These are phyloP conservation scores for Clarias gariepinus DNA, from an alignment of 2,113 vertebrate species.

Conservation along the genomic window DNA sequence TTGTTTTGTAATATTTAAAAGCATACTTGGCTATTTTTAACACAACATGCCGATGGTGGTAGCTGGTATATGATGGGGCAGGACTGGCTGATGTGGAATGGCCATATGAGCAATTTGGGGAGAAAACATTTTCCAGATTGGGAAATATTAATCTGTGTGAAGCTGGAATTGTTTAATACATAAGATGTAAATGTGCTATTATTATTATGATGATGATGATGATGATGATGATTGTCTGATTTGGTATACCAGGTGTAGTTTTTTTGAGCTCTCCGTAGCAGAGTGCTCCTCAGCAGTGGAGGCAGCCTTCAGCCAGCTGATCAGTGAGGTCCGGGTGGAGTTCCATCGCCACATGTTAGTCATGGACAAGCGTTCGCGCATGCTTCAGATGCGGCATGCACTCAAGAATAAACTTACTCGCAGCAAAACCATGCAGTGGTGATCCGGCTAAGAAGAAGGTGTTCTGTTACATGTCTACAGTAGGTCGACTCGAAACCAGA, in stretches of 20 bases:
- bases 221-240: background rate
- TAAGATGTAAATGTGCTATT: background rate
- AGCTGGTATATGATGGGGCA: background rate
- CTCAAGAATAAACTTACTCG: constrained; percentile 59
- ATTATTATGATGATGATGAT: background rate
- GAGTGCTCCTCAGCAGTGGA: constrained; percentile 52
- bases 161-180: background rate
- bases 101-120: background rate
- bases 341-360: constrained; percentile 52
- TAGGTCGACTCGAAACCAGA: background rate
- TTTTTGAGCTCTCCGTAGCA: constrained; percentile 61
- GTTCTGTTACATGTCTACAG: background rate
- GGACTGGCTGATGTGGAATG: background rate
- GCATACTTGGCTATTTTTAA: background rate
- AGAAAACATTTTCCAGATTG: background rate
- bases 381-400: constrained; percentile 58
- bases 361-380: constrained; percentile 57
- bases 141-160: background rate
- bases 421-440: constrained; percentile 66
- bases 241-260: constrained; percentile 45
- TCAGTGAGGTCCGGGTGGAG: constrained; percentile 55
- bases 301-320: constrained; percentile 47
- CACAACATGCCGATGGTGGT: background rate
- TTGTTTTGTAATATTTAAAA: background rate
- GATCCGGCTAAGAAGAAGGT: constrained; percentile 19